Base-by-base conservation (phyloP, 2,797 vertebrate genomes). In the Epinephelus coioides region DNA sequence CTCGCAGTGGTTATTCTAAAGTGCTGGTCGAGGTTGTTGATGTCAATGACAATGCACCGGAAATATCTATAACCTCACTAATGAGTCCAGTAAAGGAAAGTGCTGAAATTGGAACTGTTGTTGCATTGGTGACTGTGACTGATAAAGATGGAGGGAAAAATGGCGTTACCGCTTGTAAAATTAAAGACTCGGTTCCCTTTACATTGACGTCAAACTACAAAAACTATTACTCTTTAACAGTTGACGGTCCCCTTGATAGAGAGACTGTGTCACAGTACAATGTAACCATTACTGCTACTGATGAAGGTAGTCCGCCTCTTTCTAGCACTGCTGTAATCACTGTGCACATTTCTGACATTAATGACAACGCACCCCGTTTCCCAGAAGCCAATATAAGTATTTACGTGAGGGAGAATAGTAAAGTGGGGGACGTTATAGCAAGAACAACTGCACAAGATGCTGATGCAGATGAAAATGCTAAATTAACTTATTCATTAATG, bases 161-260 rank as follows among this genome's bases (percentile, higher is more conserved):
- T 47, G 92, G 94, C 0, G 30, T 74, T 0, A 83, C 86, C 0
- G 73, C 46, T 0, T 89, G 94, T 50, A 72, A 72, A 27, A 73
- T 96, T 43, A 65, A 83, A 62, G 90, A 73, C 2, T 40, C 83
- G 3, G 72, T 76, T 4, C 88, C 84, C 1, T 95, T 95, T 60
- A 89, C 84, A 12, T 64, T 95, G 7, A 81, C 80, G 0, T 89
- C 86, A 1, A 92, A 92, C 2, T 94, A 94, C 53, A 97, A 96
- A 74, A 97, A 97, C 81, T 96, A 97, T 83, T 98, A 97, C 79
- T 96, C 96, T 0, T 86, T 98, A 71, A 77, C 96, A 46, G 96
- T 97, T 25, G 93, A 95, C 50, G 95, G 94, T 5, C 84, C 90
- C 0, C 88, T 98, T 23, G 97, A 98, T 90, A 94, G 96, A 0